Conservation (phyloP, 2,888 invertebrate species). For the Magallana nippona region DNA sequence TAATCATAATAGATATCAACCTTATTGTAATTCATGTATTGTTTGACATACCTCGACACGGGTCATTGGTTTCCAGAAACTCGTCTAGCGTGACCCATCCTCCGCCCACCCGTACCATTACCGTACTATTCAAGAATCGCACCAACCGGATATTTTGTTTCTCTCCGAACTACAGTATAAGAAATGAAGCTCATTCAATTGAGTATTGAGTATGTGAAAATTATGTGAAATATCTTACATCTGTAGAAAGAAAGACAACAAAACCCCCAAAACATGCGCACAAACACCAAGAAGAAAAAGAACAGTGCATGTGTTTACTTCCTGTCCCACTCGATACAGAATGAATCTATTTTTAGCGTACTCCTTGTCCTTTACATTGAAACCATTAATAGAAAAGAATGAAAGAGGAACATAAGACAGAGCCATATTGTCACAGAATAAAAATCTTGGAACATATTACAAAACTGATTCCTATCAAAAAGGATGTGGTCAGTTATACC, state of each 20-base stretch:
- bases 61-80: constrained; percentile 99
- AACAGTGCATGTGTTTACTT: neutral
- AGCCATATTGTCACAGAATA: neutral
- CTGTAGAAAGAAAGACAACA: neutral
- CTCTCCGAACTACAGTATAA: constrained; percentile 77
- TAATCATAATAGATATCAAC: neutral
- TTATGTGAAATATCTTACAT: neutral
- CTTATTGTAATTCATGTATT: constrained; percentile 72
- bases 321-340: neutral
- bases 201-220: no score
- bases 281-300: constrained; percentile 3
- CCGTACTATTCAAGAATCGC: constrained; percentile 97
- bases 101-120: constrained; percentile 99
- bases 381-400: neutral
- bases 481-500: constrained; percentile 60
- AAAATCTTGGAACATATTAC: neutral
- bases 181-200: neutral
- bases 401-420: neutral
- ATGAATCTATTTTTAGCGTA: neutral
- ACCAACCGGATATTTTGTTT: constrained; percentile 87
- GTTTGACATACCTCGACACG: constrained; percentile 95
- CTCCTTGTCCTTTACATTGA: neutral
- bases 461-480: no score
- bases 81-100: constrained; percentile 99
- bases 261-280: neutral